Percentiles rank a stretch among this genome's conserved stretches.
These are phyloP conservation scores for Ellobius talpinus DNA, from an alignment of 2,113 vertebrate species.

Conservation along the genomic window DNA sequence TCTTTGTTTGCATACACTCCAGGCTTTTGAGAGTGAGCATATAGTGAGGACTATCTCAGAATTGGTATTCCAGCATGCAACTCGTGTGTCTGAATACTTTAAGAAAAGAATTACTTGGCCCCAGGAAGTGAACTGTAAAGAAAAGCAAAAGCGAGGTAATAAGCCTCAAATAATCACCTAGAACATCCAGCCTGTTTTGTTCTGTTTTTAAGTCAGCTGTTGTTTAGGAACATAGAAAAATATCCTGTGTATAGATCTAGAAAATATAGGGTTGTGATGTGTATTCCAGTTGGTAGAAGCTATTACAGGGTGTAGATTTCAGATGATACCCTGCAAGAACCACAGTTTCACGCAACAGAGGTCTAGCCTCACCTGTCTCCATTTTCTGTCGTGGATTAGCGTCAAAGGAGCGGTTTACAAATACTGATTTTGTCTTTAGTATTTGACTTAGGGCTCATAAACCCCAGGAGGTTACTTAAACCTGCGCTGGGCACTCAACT, in stretches of 20 bases:
- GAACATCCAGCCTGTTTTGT: background rate
- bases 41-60: conserved; percentile 50
- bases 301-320: background rate
- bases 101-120: conserved; percentile 46
- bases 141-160: conserved; percentile 32
- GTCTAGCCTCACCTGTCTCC: background rate
- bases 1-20: conserved; percentile 74
- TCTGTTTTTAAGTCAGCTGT: conserved; percentile 10
- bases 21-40: conserved; percentile 61
- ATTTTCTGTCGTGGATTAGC: background rate
- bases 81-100: conserved; percentile 56
- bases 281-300: background rate
- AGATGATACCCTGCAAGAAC: background rate
- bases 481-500: background rate
- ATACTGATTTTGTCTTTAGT: conserved; percentile 9
- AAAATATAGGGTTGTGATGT: background rate
- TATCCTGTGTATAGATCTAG: background rate
- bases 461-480: background rate
- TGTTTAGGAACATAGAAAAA: conserved; percentile 44
- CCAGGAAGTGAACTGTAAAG: conserved; percentile 15
- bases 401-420: conserved; percentile 36
- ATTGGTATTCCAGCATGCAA: conserved; percentile 44
- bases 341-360: background rate
- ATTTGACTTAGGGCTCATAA: conserved; percentile 55
- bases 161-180: conserved; percentile 13